Base-by-base conservation (phyloP, 1,140 invertebrate species). In the Leptoteleia sp. region DNA sequence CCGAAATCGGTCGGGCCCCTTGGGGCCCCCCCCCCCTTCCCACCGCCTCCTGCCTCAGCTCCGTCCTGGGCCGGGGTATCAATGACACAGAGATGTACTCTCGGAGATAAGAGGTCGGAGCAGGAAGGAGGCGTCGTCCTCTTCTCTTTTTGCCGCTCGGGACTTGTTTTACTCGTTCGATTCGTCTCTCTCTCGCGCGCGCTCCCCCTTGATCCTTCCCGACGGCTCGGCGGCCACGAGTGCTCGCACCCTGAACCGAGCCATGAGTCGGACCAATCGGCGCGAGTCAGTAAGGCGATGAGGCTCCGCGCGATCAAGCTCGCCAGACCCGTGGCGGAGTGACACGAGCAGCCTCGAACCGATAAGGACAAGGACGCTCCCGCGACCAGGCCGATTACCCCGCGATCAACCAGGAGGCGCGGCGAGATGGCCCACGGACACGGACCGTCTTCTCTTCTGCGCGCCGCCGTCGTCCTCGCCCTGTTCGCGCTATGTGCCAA, bases 211-310 rank as follows among this genome's bases (percentile, higher is more conserved):
- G 38, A 54, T 62, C 54, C 47, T 55, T 73, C 38, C 45, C 68
- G 57, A 29, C 59, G 42, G 38, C 40, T 19, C 55, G 65, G 37
- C 48, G 48, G 22, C 22, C 22, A 25, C n/a, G n/a, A n/a, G n/a
- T n/a, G 76, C 80, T 81, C 84, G 47, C 71, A 67, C 71, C 59
- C 70, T 65, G 71, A 87, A 79, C n/a, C n/a, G n/a, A n/a, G n/a
- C n/a, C n/a, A n/a, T n/a, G n/a, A n/a, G n/a, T n/a, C n/a, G n/a
- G n/a, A n/a, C n/a, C n/a, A n/a, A n/a, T n/a, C n/a, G n/a, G n/a
- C n/a, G n/a, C n/a, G n/a, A n/a, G n/a, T n/a, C n/a, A n/a, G 80
- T 82, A 77, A 81, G 81, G 82, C 81, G 82, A 85, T 87, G 83
- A 84, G 76, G 82, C 70, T 76, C 70, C 78, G 81, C 62, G 83